Base-by-base conservation (phyloP, 2,797 vertebrate genomes). In the Kryptopterus vitreolus region DNA sequence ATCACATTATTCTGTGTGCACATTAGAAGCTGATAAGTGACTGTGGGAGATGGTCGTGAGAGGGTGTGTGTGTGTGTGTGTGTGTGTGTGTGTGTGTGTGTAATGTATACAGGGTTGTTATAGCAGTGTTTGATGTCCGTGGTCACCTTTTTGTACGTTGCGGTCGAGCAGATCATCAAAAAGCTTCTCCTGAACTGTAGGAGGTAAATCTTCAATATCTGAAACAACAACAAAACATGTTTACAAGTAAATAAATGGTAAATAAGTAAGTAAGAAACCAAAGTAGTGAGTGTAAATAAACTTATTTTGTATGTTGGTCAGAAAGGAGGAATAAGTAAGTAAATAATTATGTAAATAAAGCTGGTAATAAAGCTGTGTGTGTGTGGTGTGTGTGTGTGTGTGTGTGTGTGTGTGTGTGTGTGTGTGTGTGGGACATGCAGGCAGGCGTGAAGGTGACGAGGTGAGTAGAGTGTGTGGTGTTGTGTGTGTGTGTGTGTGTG, bases 131-230 rank as follows among this genome's bases (percentile, higher is more conserved):
- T 68, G 38, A 38, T 68, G 46, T 68, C 65, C 8, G 16, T 68
- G 65, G 65, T 78, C 91, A 98, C 98, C 98, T 96, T 99, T 99
- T 86, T 99, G 97, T 87, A 99, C 98, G 81, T 99, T 97, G 86
- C 98, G 95, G 88, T 99, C 98, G 87, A 99, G 92, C 87, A 99
- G 95, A 86, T 99, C 97, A 38, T 99, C 96, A 83, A 98, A 98
- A 82, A 99, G 89, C 87, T 99, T 99, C 86, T 99, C 97, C 88
- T 99, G 98, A 84, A 98, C 97, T 80, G 96, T 94, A 81, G 97
- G 96, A 0, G 96, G 96, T 75, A 99, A 87, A 89, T 99, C 97
- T 91, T 99, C 98, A 81, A 99, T 98, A 91, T 99, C 98, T 99
- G 43, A 48, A 18, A 7, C 4, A 12, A 88, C 13, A 48, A 1